Percentiles rank a stretch among this genome's conserved stretches.
Evolutionary conservation across 2,113 vertebrate species (phyloP).

Genomic region (Trachemys scripta): DNA sequence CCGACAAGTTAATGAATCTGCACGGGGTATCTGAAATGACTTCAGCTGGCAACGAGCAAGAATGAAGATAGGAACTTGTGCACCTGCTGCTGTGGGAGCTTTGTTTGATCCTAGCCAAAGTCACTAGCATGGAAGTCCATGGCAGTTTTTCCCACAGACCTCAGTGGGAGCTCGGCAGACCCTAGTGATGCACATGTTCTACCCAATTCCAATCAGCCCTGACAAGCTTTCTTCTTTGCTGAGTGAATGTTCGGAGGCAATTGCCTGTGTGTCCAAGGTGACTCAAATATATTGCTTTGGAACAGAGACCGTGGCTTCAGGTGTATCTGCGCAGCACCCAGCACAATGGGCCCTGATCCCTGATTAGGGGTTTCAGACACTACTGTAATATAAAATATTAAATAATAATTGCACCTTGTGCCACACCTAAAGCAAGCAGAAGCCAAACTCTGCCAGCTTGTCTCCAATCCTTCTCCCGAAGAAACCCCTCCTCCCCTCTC

Average conservation of each 20-base stretch:
- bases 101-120: background rate
- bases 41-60: background rate
- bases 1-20: background rate
- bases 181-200: background rate
- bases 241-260: background rate
- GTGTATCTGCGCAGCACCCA: background rate
- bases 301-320: background rate
- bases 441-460: background rate
- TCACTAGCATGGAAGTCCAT: background rate
- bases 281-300: background rate
- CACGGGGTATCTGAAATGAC: background rate
- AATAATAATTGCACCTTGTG: background rate
- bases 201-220: background rate
- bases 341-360: accelerated
- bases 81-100: accelerated
- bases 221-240: background rate
- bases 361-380: background rate
- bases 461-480: background rate
- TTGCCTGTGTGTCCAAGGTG: background rate
- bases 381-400: background rate
- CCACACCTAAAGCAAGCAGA: background rate
- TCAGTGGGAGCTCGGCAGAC: accelerated
- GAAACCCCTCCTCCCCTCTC: background rate
- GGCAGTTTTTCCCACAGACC: background rate
- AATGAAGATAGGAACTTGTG: background rate